phyloP scores from a whole-genome alignment of 2,797 vertebrate genomes.

The Phoeniculus purpureus region DNA sequence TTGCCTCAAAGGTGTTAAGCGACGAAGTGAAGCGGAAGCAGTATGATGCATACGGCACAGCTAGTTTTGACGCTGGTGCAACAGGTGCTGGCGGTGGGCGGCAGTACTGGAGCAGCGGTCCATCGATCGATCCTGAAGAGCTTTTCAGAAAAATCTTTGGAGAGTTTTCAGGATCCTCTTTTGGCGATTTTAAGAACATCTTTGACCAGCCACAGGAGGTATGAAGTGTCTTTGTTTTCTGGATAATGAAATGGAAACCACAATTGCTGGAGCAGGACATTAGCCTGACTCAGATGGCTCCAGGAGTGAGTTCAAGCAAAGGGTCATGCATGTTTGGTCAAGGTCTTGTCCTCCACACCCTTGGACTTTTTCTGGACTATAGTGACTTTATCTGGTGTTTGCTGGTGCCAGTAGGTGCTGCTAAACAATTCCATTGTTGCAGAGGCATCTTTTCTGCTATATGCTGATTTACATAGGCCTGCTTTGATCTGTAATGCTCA shows the following conservation, averaged over 20 bases:
- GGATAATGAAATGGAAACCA: too few species aligned
- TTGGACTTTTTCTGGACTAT: not conserved
- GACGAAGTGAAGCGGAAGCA: conserved; percentile 95
- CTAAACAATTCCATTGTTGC: fast-evolving
- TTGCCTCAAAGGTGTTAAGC: conserved; percentile 83
- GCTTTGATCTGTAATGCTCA: conserved; percentile 17
- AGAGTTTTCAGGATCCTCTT: conserved; percentile 89
- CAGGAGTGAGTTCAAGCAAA: fast-evolving
- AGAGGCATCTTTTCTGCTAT: not conserved
- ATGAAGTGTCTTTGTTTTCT: not conserved
- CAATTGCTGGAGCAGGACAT: not conserved
- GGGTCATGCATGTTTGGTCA: too few species aligned
- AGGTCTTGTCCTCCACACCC: not conserved
- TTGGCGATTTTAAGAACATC: conserved; percentile 88
- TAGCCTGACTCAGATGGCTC: fast-evolving
- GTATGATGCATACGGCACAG: conserved; percentile 89
- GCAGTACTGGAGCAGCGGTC: conserved; percentile 86
- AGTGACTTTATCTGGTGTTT: not conserved
- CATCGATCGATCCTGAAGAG: conserved; percentile 89
- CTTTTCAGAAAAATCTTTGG: conserved; percentile 97
- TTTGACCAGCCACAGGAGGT: conserved; percentile 97
- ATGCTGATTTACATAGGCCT: not conserved
- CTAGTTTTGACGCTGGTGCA: conserved; percentile 84
- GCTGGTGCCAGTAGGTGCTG: not conserved
- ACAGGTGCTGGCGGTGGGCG: conserved; percentile 69